Evolutionary conservation across 2,797 vertebrate genomes (phyloP), one percentile per base, ranked within the genome.

Genomic region (Hipposideros larvatus): DNA sequence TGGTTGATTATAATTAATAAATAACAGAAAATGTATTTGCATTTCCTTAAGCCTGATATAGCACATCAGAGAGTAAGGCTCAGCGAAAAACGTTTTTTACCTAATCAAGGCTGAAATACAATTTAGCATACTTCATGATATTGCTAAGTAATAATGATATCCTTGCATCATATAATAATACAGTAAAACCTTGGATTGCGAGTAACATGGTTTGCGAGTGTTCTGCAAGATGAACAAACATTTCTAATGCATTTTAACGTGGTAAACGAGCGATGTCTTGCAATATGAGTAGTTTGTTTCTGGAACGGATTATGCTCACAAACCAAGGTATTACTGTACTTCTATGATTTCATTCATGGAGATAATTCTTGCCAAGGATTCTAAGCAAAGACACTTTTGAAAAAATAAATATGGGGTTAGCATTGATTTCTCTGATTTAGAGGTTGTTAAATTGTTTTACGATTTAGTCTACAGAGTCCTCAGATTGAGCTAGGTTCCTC

Each of bases 1-100:
- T 82, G 61, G 31, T 24, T 41, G 86, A 80, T 71, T 70, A 21
- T 90, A 91, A 94, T 77, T 88, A 77, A 95, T 77, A 83, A 57
- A 83, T 82, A 65, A n/a, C 80, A 89, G 78, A 31, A 66, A 48
- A 71, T 4, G 4, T 4, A 66, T 86, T 84, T 94, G 88, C 53
- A 66, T 68, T 84, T 94, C 79, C 63, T 48, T 63, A 59, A 79
- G 88, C 43, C 26, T 37, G 22, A 4, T 13, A 9, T 1, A 5
- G 73, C 7, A 26, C 10, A 3, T 5, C 14, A 46, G 91, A 48
- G 79, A 46, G 19, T 4, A 11, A 68, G 90, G 26, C 43, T 87
- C 31, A 1, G 88, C 31, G 82, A 57, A 46, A 41, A 53, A 26
- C 0, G 0, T 11, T 83, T 41, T 57, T 91, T 73, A 22, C 61